A percentile compares a stretch with the other conserved stretches of the same genome.
phyloP scores from a whole-genome alignment of 2,888 invertebrate species.

The Dynastes maya region DNA sequence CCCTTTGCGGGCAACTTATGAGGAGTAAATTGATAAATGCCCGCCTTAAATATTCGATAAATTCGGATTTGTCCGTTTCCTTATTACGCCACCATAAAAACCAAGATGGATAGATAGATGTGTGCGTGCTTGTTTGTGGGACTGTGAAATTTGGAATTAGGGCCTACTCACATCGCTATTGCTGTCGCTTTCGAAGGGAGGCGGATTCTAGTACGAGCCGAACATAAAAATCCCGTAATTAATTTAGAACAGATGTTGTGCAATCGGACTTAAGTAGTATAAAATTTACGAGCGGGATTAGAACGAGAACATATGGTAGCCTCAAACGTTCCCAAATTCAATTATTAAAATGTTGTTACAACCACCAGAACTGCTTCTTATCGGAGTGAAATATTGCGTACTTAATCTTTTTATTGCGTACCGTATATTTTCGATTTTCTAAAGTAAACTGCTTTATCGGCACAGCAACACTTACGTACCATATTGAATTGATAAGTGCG shows the following conservation, averaged over 20 bases:
- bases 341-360: constrained; percentile 23
- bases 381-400: constrained; percentile 31
- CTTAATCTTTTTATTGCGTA: constrained; percentile 29
- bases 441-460: constrained; percentile 31
- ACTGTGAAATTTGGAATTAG: constrained; percentile 13
- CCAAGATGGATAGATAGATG: neutral
- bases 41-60: constrained; percentile 29
- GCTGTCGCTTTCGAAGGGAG: constrained; percentile 5
- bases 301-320: neutral
- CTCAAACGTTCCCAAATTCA: constrained; percentile 12
- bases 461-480: neutral
- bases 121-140: neutral
- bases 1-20: constrained; percentile 4
- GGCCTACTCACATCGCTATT: neutral
- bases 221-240: constrained; percentile 20
- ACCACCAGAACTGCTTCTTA: constrained; percentile 2
- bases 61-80: constrained; percentile 23
- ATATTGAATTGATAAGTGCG: too few relatives aligned
- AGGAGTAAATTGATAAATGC: constrained; percentile 26
- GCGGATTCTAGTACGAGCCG: neutral
- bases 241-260: constrained; percentile 26
- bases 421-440: constrained; percentile 24
- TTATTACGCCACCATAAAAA: neutral
- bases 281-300: constrained; percentile 35
- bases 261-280: constrained; percentile 29